A percentile compares a stretch with the other conserved stretches of the same genome.
These are phyloP conservation scores for Eristalis arbustorum DNA, from an alignment of 2,888 invertebrate species.

Conservation along the genomic window DNA sequence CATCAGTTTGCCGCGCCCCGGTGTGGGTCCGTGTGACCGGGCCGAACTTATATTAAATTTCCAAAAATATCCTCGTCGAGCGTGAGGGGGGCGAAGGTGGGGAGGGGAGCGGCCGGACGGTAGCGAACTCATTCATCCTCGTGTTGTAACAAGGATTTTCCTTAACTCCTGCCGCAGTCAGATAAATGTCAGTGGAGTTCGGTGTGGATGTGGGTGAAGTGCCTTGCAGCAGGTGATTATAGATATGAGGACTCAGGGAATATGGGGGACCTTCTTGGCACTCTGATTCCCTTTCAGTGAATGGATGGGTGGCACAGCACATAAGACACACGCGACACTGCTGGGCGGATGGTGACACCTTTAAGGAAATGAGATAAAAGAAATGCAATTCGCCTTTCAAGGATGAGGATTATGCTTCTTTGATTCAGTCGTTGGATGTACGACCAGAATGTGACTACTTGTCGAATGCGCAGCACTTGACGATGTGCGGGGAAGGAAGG, in stretches of 20 bases:
- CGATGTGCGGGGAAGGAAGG: not conserved
- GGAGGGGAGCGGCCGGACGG: conserved; percentile 23
- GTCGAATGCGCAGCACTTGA: not conserved
- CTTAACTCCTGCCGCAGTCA: conserved; percentile 49
- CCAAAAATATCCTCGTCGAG: conserved; percentile 32
- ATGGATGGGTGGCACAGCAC: conserved; percentile 23
- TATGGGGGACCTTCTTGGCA: conserved; percentile 5
- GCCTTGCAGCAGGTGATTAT: conserved; percentile 50
- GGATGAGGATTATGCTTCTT: conserved; percentile 3
- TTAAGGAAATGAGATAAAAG: conserved; percentile 46
- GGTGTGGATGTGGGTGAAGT: conserved; percentile 32
- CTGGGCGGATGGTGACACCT: not conserved
- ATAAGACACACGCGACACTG: conserved; percentile 21
- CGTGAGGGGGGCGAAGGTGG: too few species aligned
- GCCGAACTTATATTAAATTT: conserved; percentile 59
- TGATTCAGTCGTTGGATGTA: not conserved
- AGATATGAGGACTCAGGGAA: conserved; percentile 33
- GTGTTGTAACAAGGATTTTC: conserved; percentile 48
- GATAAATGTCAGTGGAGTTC: conserved; percentile 35
- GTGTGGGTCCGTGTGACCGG: conserved; percentile 42
- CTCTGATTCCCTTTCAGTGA: conserved; percentile 52
- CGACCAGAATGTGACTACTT: not conserved
- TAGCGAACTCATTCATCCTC: conserved; percentile 53
- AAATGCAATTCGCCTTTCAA: conserved; percentile 28
- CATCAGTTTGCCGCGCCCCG: not conserved